Percentiles rank a stretch among this genome's conserved stretches.
Conservation (phyloP, 2,113 vertebrate genomes). For the Centropus unirufus region DNA sequence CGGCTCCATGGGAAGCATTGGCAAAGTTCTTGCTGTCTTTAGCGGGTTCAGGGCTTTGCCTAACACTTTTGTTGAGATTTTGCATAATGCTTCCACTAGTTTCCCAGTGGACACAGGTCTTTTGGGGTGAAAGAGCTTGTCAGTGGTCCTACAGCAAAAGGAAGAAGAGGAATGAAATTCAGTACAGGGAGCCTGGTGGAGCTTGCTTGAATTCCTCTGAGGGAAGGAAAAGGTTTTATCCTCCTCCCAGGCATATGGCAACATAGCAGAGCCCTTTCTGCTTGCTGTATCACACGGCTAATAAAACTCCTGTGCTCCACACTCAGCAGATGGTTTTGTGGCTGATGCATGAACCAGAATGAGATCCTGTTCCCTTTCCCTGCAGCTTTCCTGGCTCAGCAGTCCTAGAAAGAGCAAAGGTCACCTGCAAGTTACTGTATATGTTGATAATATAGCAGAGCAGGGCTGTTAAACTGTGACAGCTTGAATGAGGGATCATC, state of each 20-base stretch:
- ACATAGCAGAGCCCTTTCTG: constrained; percentile 34
- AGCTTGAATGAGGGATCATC: not conserved
- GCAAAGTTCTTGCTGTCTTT: not conserved
- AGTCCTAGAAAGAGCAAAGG: constrained; percentile 34
- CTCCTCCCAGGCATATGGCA: not conserved
- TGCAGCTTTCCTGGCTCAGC: constrained; percentile 7
- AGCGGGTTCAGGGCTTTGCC: not conserved
- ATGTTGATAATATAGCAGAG: not conserved
- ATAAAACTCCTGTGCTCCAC: constrained; percentile 42
- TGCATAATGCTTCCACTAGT: not conserved
- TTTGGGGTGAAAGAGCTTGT: not conserved
- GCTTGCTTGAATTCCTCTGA: not conserved
- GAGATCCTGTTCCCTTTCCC: constrained; percentile 17
- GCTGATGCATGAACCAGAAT: constrained; percentile 38
- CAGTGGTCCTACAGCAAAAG: not conserved
- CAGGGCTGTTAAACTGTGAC: not conserved
- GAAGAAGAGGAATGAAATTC: not conserved
- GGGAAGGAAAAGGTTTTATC: constrained; percentile 13
- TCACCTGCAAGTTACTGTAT: not conserved
- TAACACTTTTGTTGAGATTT: not conserved
- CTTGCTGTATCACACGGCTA: not conserved
- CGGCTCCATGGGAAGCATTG: not conserved
- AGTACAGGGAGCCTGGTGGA: not conserved
- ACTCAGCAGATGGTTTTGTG: constrained; percentile 41
- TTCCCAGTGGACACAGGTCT: not conserved